A percentile compares a stretch with the other conserved stretches of the same genome.
Evolutionary conservation across 2,888 invertebrate species (phyloP).

Genomic region (Poecilobothrus nobilitatus): DNA sequence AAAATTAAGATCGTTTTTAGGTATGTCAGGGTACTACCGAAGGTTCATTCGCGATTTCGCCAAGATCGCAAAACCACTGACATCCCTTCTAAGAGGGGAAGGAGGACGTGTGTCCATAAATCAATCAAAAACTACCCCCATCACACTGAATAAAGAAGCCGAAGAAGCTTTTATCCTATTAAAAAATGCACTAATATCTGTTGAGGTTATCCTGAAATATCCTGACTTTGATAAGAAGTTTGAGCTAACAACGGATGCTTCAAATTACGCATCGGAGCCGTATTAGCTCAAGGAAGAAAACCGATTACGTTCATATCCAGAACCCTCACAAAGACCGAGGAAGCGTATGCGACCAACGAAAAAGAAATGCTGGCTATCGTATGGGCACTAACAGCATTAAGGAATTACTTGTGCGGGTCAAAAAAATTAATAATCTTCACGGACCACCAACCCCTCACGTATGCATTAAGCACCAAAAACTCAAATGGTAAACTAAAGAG

Average conservation of each 20-base stretch:
- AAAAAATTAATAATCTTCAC: slow-evolving; percentile 12
- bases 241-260: slow-evolving; percentile 14
- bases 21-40: slow-evolving; percentile 7
- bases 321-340: slow-evolving; percentile 9
- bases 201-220: slow-evolving; percentile 15
- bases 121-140: slow-evolving; percentile 14
- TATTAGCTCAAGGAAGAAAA: slow-evolving; percentile 8
- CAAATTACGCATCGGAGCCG: slow-evolving; percentile 14
- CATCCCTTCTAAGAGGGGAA: background rate
- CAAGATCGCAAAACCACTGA: slow-evolving; percentile 19
- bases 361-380: slow-evolving; percentile 14
- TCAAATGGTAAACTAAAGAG: slow-evolving; percentile 11
- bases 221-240: slow-evolving; percentile 14
- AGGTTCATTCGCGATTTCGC: slow-evolving; percentile 19
- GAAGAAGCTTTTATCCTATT: slow-evolving; percentile 16
- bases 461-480: slow-evolving; percentile 11
- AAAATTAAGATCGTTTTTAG: too few species aligned
- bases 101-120: slow-evolving; percentile 14
- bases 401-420: slow-evolving; percentile 10
- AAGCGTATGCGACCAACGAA: slow-evolving; percentile 11
- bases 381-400: slow-evolving; percentile 12
- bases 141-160: slow-evolving; percentile 12
- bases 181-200: slow-evolving; percentile 16
- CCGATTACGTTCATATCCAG: slow-evolving; percentile 12
- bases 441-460: slow-evolving; percentile 13